Conservation (phyloP, 2,888 invertebrate genomes). For the Pardosa pseudoannulata region DNA sequence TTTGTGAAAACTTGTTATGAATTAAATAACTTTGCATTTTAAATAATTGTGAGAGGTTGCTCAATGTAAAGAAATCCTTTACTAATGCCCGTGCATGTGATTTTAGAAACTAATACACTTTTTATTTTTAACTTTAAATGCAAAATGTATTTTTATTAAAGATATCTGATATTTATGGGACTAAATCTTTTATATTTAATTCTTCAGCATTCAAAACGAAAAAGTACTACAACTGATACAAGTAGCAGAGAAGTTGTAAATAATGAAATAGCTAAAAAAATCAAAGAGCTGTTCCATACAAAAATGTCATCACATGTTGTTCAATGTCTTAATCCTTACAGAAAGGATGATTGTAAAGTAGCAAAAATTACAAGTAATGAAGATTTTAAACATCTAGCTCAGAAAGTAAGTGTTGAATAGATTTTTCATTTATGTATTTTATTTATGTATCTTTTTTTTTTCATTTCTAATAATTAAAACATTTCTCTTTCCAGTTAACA, state of each 20-base stretch:
- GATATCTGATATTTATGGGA: no score
- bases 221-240: constrained; percentile 43
- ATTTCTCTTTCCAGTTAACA: constrained; percentile 83
- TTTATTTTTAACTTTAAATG: no score
- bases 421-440: not conserved
- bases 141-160: no score
- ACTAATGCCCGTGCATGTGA: no score
- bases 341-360: constrained; percentile 88
- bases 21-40: no score
- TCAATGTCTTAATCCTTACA: constrained; percentile 90
- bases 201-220: constrained; percentile 41
- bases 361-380: constrained; percentile 92
- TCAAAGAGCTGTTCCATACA: constrained; percentile 91
- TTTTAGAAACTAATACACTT: no score
- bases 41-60: no score
- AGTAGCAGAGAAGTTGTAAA: constrained; percentile 27
- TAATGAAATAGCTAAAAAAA: constrained; percentile 81
- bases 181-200: no score
- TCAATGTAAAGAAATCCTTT: no score
- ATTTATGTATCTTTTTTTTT: not conserved
- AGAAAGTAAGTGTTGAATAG: constrained; percentile 84
- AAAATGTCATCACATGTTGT: constrained; percentile 86
- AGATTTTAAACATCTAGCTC: constrained; percentile 95
- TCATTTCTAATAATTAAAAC: not conserved
- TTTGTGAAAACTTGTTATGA: no score